These are phyloP conservation scores for Drosophila quinaria DNA, from an alignment of 2,888 invertebrate species.

Conservation along the genomic window DNA sequence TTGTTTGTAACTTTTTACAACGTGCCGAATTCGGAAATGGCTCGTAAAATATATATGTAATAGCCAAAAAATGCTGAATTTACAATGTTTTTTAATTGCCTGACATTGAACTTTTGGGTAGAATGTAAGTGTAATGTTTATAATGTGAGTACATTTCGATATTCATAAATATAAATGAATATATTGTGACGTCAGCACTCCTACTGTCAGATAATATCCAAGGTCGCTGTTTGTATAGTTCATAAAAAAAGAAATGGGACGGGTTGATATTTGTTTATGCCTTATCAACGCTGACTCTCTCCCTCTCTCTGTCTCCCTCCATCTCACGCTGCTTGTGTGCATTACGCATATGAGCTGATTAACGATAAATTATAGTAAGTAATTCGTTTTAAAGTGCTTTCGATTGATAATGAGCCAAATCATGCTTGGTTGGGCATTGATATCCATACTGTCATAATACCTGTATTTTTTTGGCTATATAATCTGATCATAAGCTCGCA, in stretches of 20 bases:
- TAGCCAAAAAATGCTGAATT: constrained; percentile 7
- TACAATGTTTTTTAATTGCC: constrained; percentile 1
- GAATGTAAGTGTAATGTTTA: background rate
- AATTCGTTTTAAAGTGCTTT: constrained; percentile 17
- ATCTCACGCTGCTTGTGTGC: background rate
- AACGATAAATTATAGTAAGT: constrained; percentile 17
- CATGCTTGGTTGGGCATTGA: constrained; percentile 14
- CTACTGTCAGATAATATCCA: background rate
- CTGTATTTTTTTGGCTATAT: constrained; percentile 2
- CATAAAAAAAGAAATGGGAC: too few species aligned
- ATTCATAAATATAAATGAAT: background rate
- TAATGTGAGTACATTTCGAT: background rate
- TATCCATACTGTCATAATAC: constrained; percentile 5
- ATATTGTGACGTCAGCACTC: background rate
- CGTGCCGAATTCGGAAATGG: constrained; percentile 18
- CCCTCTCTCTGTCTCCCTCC: background rate
- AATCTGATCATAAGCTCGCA: background rate
- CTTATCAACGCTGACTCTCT: background rate
- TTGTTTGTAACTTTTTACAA: constrained; percentile 1
- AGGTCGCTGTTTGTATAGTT: background rate
- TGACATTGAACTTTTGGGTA: constrained; percentile 4
- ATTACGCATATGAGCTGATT: constrained; percentile 14
- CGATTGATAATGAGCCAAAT: constrained; percentile 15
- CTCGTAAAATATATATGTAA: constrained; percentile 29
- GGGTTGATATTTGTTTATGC: background rate